These are phyloP conservation scores for Heliothis virescens DNA, from an alignment of 1,140 invertebrate genomes.

Conservation along the genomic window DNA sequence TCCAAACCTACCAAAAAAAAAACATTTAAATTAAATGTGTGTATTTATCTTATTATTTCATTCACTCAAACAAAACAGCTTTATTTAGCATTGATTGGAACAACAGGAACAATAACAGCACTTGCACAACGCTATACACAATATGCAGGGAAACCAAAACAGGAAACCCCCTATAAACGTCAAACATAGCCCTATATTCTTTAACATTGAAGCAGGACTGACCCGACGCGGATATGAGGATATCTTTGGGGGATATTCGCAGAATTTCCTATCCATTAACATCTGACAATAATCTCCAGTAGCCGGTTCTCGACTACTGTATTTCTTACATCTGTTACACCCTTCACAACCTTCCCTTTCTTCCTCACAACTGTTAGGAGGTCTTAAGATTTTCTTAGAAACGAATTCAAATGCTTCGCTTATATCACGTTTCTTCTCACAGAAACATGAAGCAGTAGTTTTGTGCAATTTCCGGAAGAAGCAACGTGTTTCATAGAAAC, in stretches of 20 bases:
- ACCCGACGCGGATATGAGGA: not conserved
- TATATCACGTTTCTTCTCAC: not conserved
- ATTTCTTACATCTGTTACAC: not conserved
- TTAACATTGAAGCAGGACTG: too few relatives aligned
- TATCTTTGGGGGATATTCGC: not conserved
- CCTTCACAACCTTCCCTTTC: not conserved
- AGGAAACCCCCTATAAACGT: not conserved
- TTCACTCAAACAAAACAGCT: not conserved
- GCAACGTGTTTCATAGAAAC: too few relatives aligned
- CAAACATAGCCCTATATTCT: not conserved
- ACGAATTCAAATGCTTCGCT: not conserved
- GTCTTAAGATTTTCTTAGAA: not conserved
- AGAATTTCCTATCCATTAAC: not conserved
- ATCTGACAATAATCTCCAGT: not conserved
- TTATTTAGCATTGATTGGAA: not conserved
- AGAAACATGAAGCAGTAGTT: not conserved
- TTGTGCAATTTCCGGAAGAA: not conserved
- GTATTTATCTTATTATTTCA: not conserved
- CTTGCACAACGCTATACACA: not conserved
- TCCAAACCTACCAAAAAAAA: not conserved
- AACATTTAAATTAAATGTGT: not conserved
- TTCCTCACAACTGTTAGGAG: not conserved
- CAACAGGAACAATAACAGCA: not conserved
- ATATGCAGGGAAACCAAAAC: slow-evolving; percentile 10
- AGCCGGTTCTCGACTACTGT: not conserved